Conservation (phyloP, 2,797 vertebrate genomes). For the Moxostoma hubbsi region DNA sequence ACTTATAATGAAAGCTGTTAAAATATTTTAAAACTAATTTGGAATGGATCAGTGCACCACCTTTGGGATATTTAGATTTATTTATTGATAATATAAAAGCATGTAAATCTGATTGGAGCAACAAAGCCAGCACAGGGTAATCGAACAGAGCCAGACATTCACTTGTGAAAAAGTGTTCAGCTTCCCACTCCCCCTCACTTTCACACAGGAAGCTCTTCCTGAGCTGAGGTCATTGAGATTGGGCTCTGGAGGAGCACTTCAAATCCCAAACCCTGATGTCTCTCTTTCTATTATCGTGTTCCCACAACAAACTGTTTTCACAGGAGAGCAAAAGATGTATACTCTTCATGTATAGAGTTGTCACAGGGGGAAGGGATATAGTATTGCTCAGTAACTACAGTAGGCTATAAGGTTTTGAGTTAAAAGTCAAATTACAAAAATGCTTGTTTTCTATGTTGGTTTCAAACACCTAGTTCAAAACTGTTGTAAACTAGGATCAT, state of each 20-base stretch:
- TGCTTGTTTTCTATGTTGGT: background rate
- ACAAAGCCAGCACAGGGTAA: background rate
- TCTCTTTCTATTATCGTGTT: background rate
- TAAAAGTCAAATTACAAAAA: background rate
- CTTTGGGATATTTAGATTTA: background rate
- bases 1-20: background rate
- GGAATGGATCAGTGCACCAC: background rate
- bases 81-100: background rate
- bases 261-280: conserved; percentile 32
- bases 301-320: conserved; percentile 30
- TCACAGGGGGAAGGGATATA: background rate
- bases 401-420: too few species aligned
- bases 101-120: background rate
- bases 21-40: background rate
- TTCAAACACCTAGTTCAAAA: background rate
- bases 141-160: conserved; percentile 24
- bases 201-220: conserved; percentile 60
- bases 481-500: too few species aligned
- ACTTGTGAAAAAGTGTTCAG: conserved; percentile 25
- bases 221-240: conserved; percentile 49
- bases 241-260: conserved; percentile 49
- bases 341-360: background rate
- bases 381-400: background rate
- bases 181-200: conserved; percentile 59
- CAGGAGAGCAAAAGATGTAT: background rate